These are phyloP conservation scores for Aphodius sticticus DNA, from an alignment of 2,888 invertebrate species.

Conservation along the genomic window DNA sequence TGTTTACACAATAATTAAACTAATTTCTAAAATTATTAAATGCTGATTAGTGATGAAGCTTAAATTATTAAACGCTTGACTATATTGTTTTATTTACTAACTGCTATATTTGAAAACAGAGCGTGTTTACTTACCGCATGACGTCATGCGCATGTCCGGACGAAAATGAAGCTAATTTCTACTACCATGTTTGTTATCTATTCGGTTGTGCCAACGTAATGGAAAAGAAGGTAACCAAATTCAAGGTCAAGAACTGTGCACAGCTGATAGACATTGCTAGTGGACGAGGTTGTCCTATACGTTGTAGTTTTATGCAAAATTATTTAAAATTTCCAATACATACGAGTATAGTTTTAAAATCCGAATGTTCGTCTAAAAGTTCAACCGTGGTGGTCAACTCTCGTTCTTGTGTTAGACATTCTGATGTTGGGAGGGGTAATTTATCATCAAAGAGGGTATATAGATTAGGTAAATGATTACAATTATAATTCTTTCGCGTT, in stretches of 20 bases:
- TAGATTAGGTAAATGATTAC: slow-evolving; percentile 17
- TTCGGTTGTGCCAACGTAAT: slow-evolving; percentile 5
- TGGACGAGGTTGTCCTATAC: not conserved
- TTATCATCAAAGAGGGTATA: slow-evolving; percentile 22
- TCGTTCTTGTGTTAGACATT: slow-evolving; percentile 14
- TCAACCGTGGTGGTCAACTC: not conserved
- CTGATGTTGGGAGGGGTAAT: slow-evolving; percentile 22
- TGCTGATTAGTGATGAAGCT: no score
- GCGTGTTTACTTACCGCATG: no score
- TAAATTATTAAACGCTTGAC: no score
- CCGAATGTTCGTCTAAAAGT: slow-evolving; percentile 15
- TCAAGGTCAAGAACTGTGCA: slow-evolving; percentile 21
- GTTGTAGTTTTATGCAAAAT: not conserved
- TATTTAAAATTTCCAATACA: not conserved
- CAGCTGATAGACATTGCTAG: slow-evolving; percentile 23
- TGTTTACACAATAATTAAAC: no score
- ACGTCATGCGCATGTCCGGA: not conserved
- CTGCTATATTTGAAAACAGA: no score
- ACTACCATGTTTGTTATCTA: not conserved
- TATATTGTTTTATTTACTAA: no score
- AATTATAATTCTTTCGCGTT: not conserved
- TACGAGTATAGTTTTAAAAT: not conserved
- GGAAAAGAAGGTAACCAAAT: slow-evolving; percentile 5
- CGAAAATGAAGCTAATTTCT: not conserved
- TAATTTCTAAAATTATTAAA: no score